These are phyloP conservation scores for Nycteola revayana DNA, from an alignment of 2,888 invertebrate genomes.

Conservation along the genomic window DNA sequence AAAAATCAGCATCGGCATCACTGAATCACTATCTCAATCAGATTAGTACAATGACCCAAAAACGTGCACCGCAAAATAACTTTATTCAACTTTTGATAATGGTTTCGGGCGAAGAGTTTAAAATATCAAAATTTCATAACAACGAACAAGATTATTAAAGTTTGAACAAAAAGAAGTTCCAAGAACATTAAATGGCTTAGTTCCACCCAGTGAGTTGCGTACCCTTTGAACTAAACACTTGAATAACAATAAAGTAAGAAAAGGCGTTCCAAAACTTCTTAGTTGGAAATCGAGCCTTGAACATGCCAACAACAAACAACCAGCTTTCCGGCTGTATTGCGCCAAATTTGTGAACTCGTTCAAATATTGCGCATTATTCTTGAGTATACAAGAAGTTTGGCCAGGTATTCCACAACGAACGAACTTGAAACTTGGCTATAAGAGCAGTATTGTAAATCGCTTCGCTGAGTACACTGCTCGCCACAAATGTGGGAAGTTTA, in stretches of 20 bases:
- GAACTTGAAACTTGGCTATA: conserved; percentile 43
- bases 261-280: conserved; percentile 12
- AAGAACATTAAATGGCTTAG: too few species aligned
- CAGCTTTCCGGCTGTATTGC: conserved; percentile 24
- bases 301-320: conserved; percentile 30
- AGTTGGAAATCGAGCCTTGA: conserved; percentile 17
- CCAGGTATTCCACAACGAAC: conserved; percentile 46
- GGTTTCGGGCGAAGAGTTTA: too few species aligned
- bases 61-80: too few species aligned
- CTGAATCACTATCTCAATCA: too few species aligned
- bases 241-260: conserved; percentile 10
- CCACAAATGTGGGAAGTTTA: conserved; percentile 50
- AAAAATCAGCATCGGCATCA: too few species aligned
- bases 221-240: too few species aligned
- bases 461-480: conserved; percentile 54
- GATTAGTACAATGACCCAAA: too few species aligned
- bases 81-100: too few species aligned
- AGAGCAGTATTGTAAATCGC: conserved; percentile 62
- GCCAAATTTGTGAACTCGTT: conserved; percentile 31
- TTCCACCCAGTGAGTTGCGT: too few species aligned
- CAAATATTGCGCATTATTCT: conserved; percentile 45
- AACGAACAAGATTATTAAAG: too few species aligned
- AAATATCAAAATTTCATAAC: too few species aligned
- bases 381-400: conserved; percentile 42
- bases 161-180: too few species aligned